Conservation (phyloP, 1,140 invertebrate species). For the Ganaspis sp. region DNA sequence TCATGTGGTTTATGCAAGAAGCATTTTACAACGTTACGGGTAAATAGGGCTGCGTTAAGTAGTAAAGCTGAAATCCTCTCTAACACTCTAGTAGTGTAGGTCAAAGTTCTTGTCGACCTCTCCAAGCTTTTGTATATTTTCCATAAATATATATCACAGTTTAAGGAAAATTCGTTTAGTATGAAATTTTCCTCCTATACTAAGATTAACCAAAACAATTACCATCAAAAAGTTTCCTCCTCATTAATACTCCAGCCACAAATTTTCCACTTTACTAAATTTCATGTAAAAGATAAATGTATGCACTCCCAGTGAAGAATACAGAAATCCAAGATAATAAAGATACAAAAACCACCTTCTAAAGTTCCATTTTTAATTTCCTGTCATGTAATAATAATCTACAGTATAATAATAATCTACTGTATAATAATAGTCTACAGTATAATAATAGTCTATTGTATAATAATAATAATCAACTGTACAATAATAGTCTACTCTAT, state of each 20-base stretch:
- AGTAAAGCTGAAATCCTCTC: conserved; percentile 42
- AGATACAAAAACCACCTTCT: too few relatives aligned
- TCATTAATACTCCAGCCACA: neutral
- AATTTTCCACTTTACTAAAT: conserved; percentile 2
- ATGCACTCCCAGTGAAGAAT: neutral
- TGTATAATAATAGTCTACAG: too few relatives aligned
- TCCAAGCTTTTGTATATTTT: conserved; percentile 1
- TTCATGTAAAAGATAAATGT: neutral
- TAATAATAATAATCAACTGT: too few relatives aligned
- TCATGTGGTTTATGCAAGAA: conserved; percentile 59
- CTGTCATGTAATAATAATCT: too few relatives aligned
- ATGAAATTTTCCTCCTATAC: neutral
- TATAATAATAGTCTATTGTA: too few relatives aligned
- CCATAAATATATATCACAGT: neutral
- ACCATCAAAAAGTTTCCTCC: neutral
- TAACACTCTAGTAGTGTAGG: neutral
- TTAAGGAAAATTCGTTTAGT: conserved; percentile 7
- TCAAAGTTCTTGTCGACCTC: neutral
- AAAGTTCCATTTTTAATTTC: too few relatives aligned
- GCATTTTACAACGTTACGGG: conserved; percentile 47
- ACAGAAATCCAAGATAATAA: neutral
- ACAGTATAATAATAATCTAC: too few relatives aligned
- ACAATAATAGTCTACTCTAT: too few relatives aligned
- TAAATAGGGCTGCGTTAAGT: conserved; percentile 60
- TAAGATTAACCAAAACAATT: conserved; percentile 14